A percentile compares a stretch with the other conserved stretches of the same genome.
Evolutionary conservation across 2,113 vertebrate genomes (phyloP).

Genomic region (Malurus melanocephalus): DNA sequence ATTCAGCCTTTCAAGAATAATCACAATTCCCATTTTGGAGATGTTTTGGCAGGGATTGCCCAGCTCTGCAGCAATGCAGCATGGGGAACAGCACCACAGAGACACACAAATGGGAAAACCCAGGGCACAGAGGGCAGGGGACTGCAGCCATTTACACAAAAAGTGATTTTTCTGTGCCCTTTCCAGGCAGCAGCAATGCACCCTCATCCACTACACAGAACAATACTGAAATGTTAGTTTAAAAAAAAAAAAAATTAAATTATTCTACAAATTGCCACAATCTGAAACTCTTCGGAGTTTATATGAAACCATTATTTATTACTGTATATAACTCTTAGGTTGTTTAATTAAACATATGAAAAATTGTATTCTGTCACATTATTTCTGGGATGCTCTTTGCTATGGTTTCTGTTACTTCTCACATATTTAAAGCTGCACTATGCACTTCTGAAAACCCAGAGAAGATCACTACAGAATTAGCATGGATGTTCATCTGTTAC

Average conservation of each 20-base stretch:
- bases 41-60: background rate
- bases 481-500: background rate
- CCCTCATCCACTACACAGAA: background rate
- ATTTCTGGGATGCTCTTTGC: background rate
- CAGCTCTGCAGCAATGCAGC: background rate
- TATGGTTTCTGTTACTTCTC: background rate
- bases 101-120: background rate
- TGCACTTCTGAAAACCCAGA: background rate
- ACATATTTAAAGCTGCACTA: background rate
- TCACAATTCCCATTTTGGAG: background rate
- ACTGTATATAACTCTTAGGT: background rate
- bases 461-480: background rate
- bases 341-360: constrained; percentile 4
- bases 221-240: background rate
- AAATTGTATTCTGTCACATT: background rate
- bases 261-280: background rate
- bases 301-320: background rate
- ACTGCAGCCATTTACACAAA: background rate
- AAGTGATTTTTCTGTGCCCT: background rate
- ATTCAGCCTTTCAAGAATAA: background rate
- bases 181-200: background rate
- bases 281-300: background rate
- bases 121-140: background rate
- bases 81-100: background rate
- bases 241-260: background rate